Evolutionary conservation across 2,888 invertebrate species (phyloP).

Genomic region (Scaptomyza parva): DNA sequence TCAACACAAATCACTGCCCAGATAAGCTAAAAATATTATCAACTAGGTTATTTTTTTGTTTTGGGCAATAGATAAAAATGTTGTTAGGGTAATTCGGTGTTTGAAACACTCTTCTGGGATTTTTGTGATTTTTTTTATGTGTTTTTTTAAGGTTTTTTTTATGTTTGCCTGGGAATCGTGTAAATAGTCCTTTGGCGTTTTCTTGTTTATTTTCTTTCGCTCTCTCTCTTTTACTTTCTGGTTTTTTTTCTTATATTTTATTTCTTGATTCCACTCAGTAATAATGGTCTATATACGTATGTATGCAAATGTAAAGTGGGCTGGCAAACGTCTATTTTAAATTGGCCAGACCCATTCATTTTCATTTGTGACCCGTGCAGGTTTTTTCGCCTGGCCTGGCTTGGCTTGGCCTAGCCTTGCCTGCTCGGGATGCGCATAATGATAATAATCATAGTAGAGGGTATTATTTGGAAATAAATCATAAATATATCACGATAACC

Average conservation of each 20-base stretch:
- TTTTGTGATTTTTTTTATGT: slow-evolving; percentile 7
- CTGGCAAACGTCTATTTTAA: not conserved
- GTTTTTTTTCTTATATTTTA: slow-evolving; percentile 33
- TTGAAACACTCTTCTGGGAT: not conserved
- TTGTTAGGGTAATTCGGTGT: not conserved
- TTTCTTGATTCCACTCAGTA: slow-evolving; percentile 9
- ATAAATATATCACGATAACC: not conserved
- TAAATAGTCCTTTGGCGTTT: slow-evolving; percentile 54
- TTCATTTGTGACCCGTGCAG: not conserved
- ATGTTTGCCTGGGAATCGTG: slow-evolving; percentile 34
- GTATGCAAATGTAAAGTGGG: not conserved
- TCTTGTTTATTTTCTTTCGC: slow-evolving; percentile 3
- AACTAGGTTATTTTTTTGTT: not conserved
- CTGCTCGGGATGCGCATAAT: too few species aligned
- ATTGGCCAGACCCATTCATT: not conserved
- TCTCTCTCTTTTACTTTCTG: slow-evolving; percentile 7
- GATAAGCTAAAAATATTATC: slow-evolving; percentile 5
- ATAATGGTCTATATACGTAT: too few species aligned
- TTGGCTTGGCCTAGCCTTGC: too few species aligned
- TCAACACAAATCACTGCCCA: not conserved
- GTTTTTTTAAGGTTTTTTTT: too few species aligned
- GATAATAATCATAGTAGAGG: not conserved
- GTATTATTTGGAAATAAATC: not conserved
- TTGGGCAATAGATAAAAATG: not conserved
- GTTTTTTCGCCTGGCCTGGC: not conserved